Conservation (phyloP, 2,113 vertebrate genomes). For the Variabilichromis moorii region DNA sequence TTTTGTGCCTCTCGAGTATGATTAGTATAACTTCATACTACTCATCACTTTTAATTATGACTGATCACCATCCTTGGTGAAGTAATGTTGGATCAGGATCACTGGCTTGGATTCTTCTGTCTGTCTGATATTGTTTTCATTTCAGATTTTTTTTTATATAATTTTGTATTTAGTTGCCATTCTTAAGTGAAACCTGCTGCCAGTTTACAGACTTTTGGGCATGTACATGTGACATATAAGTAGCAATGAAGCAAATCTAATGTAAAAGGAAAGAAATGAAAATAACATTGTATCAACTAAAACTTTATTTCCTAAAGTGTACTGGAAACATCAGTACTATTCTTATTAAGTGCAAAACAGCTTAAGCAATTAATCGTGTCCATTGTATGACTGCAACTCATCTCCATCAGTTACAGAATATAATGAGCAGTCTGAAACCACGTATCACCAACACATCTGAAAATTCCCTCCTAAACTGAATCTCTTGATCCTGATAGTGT, state of each 20-base stretch:
- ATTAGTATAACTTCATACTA: neutral
- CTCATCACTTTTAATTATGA: neutral
- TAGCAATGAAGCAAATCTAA: neutral
- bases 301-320: neutral
- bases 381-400: neutral
- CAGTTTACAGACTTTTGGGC: neutral
- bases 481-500: neutral
- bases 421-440: neutral
- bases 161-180: neutral
- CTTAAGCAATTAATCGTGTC: neutral
- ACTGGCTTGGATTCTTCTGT: neutral
- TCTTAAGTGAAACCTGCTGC: neutral
- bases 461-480: neutral
- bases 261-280: neutral
- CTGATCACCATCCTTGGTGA: neutral
- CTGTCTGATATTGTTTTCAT: neutral
- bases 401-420: neutral
- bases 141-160: neutral
- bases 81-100: neutral
- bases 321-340: neutral
- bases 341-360: neutral
- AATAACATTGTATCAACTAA: neutral
- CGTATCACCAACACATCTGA: neutral
- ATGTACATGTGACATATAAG: neutral
- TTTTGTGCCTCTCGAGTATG: conserved; percentile 25